These are phyloP conservation scores for Tachina fera DNA, from an alignment of 2,888 invertebrate genomes.

Conservation along the genomic window DNA sequence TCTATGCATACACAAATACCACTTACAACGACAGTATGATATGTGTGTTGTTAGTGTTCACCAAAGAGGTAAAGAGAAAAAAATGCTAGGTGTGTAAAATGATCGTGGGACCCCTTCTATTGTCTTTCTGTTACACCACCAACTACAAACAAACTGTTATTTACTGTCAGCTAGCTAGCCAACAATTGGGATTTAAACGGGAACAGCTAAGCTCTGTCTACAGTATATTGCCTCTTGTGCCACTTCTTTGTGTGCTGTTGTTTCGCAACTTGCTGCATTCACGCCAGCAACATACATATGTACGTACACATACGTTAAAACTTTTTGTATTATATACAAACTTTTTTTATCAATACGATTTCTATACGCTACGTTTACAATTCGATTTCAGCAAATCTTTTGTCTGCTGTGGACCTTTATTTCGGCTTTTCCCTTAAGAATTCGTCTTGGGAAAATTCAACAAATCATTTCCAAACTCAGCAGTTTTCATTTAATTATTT, in stretches of 20 bases:
- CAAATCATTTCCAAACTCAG: slow-evolving; percentile 19
- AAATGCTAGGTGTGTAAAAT: slow-evolving; percentile 37
- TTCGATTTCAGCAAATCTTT: slow-evolving; percentile 55
- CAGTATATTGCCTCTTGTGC: slow-evolving; percentile 62
- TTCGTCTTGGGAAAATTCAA: slow-evolving; percentile 7
- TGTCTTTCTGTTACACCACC: slow-evolving; percentile 21
- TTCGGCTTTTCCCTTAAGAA: slow-evolving; percentile 22
- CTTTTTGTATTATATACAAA: slow-evolving; percentile 23
- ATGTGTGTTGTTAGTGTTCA: slow-evolving; percentile 7
- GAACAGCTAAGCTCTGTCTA: slow-evolving; percentile 52
- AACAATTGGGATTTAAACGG: slow-evolving; percentile 57
- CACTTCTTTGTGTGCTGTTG: slow-evolving; percentile 62
- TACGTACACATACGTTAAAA: slow-evolving; percentile 34
- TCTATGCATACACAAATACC: slow-evolving; percentile 53
- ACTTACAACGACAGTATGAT: slow-evolving; percentile 45
- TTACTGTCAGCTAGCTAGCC: slow-evolving; percentile 42
- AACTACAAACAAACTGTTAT: slow-evolving; percentile 24
- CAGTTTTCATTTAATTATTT: slow-evolving; percentile 38
- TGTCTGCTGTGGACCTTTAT: slow-evolving; percentile 57
- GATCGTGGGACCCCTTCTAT: slow-evolving; percentile 61
- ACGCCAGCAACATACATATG: slow-evolving; percentile 53
- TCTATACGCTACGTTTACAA: slow-evolving; percentile 69
- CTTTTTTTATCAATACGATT: slow-evolving; percentile 46
- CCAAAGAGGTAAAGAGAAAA: slow-evolving; percentile 32
- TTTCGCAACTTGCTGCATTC: slow-evolving; percentile 70